phyloP scores from a whole-genome alignment of 2,113 vertebrate species.

The Hucho hucho region DNA sequence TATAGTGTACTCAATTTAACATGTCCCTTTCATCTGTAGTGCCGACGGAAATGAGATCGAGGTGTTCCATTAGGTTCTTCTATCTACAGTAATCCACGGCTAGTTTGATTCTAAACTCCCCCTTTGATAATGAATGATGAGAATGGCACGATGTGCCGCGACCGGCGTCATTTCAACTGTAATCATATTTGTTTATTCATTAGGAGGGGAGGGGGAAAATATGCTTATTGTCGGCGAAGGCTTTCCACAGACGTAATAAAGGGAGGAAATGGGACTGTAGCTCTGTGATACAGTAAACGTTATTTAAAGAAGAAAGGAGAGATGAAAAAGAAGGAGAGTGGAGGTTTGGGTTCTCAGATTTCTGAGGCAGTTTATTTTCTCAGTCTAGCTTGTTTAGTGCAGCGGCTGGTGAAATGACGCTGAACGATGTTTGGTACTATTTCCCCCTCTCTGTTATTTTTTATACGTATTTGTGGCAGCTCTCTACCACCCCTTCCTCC shows the following conservation, averaged over 20 bases:
- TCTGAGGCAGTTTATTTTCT: constrained; percentile 23
- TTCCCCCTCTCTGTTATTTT: constrained; percentile 46
- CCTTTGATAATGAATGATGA: constrained; percentile 52
- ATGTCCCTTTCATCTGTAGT: constrained; percentile 44
- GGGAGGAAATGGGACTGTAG: constrained; percentile 42
- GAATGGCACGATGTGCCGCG: constrained; percentile 32
- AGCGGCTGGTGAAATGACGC: constrained; percentile 35
- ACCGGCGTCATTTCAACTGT: constrained; percentile 55
- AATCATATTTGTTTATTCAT: constrained; percentile 57
- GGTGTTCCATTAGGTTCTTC: constrained; percentile 43
- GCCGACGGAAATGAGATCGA: constrained; percentile 26
- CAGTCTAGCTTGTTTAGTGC: constrained; percentile 30
- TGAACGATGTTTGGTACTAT: neutral
- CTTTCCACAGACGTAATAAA: constrained; percentile 48
- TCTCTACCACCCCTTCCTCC: constrained; percentile 7
- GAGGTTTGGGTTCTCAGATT: constrained; percentile 26
- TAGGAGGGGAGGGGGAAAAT: constrained; percentile 8
- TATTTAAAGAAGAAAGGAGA: constrained; percentile 41
- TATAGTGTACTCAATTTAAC: constrained; percentile 38
- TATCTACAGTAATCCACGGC: constrained; percentile 15
- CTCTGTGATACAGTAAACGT: constrained; percentile 34
- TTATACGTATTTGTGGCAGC: constrained; percentile 51
- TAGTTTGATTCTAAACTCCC: constrained; percentile 31
- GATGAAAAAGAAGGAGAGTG: constrained; percentile 39
- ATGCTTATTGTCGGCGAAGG: constrained; percentile 1